Evolutionary conservation across 2,113 vertebrate genomes (phyloP), one percentile per base, ranked within the genome.

Genomic region (Xyrauchen texanus): DNA sequence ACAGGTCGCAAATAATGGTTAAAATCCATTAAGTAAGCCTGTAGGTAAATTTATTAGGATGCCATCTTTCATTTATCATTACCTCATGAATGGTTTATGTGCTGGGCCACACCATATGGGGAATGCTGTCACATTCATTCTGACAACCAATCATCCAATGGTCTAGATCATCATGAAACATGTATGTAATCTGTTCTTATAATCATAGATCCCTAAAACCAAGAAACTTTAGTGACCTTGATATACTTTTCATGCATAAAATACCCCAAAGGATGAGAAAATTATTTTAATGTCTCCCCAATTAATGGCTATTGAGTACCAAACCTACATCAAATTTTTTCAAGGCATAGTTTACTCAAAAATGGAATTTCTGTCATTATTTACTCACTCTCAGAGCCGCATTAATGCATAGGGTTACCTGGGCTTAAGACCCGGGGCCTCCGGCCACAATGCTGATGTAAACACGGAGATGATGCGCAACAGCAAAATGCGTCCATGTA

Each of bases 301-400:
- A 46, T 5, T 60, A 60, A 60, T 72, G 34, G n/a, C 70, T 60
- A 10, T 72, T 70, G 57, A 72, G 13, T 73, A 21, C 58, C 70
- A 58, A 15, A 58, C n/a, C 6, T 58, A 15, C 11, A 46, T 72
- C 8, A 46, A 7, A 61, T 73, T 57, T 57, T 34, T 47, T 8
- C 45, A 47, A 47, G 10, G 52, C 1, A 10, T 34, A 34, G 3
- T 34, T 34, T 34, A 34, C 21, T 34, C 21, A 34, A 34, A 34
- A 34, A 34, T 34, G 21, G 21, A 34, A 34, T 1, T 34, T 34
- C 21, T 34, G 21, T 34, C 21, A 34, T 34, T 34, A 34, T 53
- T 34, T 34, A 34, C 21, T 34, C 21, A 34, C 21, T 34, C 21
- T 34, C 21, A 34, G 21, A 34, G 21, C 21, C 21, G 21, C 21